These are phyloP conservation scores for Hirudo medicinalis DNA, from an alignment of 1,140 invertebrate species.

Conservation along the genomic window DNA sequence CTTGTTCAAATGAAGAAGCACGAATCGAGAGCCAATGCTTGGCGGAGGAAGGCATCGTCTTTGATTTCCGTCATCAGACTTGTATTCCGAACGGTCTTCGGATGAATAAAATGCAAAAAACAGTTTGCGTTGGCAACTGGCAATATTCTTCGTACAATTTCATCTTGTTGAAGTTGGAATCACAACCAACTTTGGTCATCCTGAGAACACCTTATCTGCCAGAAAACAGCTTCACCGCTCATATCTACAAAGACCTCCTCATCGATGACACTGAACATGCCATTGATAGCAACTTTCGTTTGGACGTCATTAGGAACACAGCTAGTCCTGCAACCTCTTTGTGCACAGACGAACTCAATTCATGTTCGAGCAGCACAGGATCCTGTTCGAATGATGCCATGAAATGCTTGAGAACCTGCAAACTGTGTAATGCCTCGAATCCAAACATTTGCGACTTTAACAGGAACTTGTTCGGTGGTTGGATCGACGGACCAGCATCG, in stretches of 20 bases:
- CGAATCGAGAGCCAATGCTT: conserved; percentile 22
- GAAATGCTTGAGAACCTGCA: conserved; percentile 21
- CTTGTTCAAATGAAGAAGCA: conserved; percentile 20
- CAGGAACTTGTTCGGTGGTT: conserved; percentile 2
- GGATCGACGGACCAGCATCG: conserved; percentile 16
- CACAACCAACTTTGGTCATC: conserved; percentile 18
- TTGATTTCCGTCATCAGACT: conserved; percentile 22
- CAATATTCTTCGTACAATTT: conserved; percentile 17
- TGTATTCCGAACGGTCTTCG: conserved; percentile 21
- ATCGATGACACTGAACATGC: conserved; percentile 11
- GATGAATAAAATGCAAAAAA: conserved; percentile 18
- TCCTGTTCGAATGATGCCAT: conserved; percentile 20
- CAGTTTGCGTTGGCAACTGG: conserved; percentile 21
- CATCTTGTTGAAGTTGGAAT: conserved; percentile 16
- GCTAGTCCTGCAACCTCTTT: conserved; percentile 17
- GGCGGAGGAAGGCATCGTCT: conserved; percentile 16
- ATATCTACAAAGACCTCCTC: conserved; percentile 20
- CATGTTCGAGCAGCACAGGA: conserved; percentile 10
- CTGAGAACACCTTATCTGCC: conserved; percentile 17
- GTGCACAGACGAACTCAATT: conserved; percentile 21
- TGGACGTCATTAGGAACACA: conserved; percentile 21
- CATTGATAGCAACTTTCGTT: conserved; percentile 2
- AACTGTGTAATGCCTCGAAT: conserved; percentile 19
- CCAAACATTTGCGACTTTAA: conserved; percentile 17
- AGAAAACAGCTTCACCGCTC: conserved; percentile 17